Evolutionary conservation across 2,113 vertebrate species (phyloP), one percentile per base, ranked within the genome.

Genomic region (Nerophis lumbriciformis): DNA sequence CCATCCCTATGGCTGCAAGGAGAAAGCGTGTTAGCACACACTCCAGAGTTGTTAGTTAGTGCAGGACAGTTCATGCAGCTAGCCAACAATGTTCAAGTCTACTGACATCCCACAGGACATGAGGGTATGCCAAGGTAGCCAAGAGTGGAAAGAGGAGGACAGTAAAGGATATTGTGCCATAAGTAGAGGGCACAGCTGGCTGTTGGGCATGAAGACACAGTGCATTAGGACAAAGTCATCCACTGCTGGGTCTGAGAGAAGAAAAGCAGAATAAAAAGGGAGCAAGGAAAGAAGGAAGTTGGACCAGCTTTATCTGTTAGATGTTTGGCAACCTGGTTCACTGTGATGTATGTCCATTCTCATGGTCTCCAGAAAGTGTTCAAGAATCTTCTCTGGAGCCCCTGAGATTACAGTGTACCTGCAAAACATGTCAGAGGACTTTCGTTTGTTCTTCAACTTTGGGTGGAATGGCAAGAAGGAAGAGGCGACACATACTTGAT

Each of bases 381-480:
- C 96, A 74, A 99, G 91, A 89, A 99, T 96, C 91, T 99, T 99
- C 90, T 98, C 96, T 67, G 96, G 94, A 5, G 93, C 94, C 86
- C 96, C 96, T 80, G 95, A 96, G 93, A 98, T 99, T 90, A 98
- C 96, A 89, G 93, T 98, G 87, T 99, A 99, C 81, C 96, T 99
- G 68, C 10, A 54, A 59, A 66, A 57, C 1, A 48, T 19, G 38
- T 3, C 39, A 45, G 8, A 56, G 12, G 54, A 44, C 10, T 45
- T 45, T 44, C 11, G 4, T 12, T 12, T 11, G 3, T 0, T 12
- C 6, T 4, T 11, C 3, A 45, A 45, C 3, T 10, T 53, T 12
- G 11, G 14, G 49, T 8, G 13, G 16, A 19, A 13, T 19, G 49
- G 19, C 0, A 51, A 51, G 49, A 51, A 51, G 49, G 14, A 49